A percentile compares a stretch with the other conserved stretches of the same genome.
phyloP scores from a whole-genome alignment of 1,140 invertebrate genomes.

The Drosophila carrolli region DNA sequence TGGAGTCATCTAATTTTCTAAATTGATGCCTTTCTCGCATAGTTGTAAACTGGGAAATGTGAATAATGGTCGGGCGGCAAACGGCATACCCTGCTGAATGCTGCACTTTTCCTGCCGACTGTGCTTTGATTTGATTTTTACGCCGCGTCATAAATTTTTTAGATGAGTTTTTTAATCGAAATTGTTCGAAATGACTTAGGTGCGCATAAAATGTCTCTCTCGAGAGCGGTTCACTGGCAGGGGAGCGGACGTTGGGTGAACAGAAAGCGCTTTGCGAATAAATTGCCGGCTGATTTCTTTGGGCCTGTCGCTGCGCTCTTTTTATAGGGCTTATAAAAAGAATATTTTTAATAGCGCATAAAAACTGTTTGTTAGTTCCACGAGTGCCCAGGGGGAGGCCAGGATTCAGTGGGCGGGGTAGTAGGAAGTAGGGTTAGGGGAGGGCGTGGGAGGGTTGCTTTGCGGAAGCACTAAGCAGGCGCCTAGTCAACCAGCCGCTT shows the following conservation, averaged over 20 bases:
- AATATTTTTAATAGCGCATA: constrained; percentile 83
- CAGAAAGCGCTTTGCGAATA: constrained; percentile 59
- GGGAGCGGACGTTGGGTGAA: constrained; percentile 10
- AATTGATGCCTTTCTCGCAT: constrained; percentile 81
- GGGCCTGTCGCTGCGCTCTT: constrained; percentile 44
- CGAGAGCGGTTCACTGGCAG: not conserved
- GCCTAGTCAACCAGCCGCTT: not conserved
- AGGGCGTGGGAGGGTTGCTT: constrained; percentile 11
- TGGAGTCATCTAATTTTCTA: constrained; percentile 67
- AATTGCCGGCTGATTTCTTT: constrained; percentile 66
- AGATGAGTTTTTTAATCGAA: constrained; percentile 85
- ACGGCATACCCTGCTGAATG: constrained; percentile 8
- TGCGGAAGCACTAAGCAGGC: constrained; percentile 12
- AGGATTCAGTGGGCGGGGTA: not conserved
- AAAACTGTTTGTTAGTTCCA: constrained; percentile 77
- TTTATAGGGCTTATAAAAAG: constrained; percentile 83
- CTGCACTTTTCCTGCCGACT: constrained; percentile 70
- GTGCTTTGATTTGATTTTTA: constrained; percentile 84
- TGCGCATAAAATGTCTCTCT: constrained; percentile 81
- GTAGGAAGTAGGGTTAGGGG: not conserved
- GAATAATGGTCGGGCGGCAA: constrained; percentile 45
- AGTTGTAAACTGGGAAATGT: constrained; percentile 83
- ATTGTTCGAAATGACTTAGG: constrained; percentile 84
- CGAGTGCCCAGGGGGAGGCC: not conserved
- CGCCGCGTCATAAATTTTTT: constrained; percentile 84